Base-by-base conservation (phyloP, 1,140 invertebrate genomes). In the Bacillus rossius region DNA sequence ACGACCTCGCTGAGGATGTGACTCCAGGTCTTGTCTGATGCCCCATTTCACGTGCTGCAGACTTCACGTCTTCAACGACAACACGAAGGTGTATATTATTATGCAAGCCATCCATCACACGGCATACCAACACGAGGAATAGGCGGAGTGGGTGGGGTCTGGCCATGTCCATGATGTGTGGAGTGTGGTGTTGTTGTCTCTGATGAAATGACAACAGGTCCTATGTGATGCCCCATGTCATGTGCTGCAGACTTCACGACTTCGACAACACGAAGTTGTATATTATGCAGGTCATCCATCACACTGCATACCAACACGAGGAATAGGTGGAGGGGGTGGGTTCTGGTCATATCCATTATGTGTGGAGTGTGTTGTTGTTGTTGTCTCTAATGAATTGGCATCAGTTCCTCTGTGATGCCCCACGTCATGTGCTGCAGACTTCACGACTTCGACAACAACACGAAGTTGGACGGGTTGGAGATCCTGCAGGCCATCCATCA, bases 371-470 rank as follows among this genome's bases (percentile, higher is more conserved):
- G n/a, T n/a, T n/a, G n/a, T n/a, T n/a, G n/a, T n/a, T n/a, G n/a
- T n/a, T n/a, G n/a, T n/a, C n/a, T n/a, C n/a, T n/a, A n/a, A n/a
- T n/a, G n/a, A n/a, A n/a, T n/a, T n/a, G n/a, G n/a, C n/a, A n/a
- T n/a, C n/a, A n/a, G n/a, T n/a, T n/a, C n/a, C n/a, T n/a, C n/a
- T n/a, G n/a, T n/a, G n/a, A n/a, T n/a, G n/a, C n/a, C n/a, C n/a
- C n/a, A n/a, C n/a, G n/a, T n/a, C n/a, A n/a, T n/a, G n/a, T n/a
- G 77, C 70, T 80, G 76, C 63, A 88, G 88, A 65, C 71, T 87
- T 10, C 91, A 93, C 63, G 91, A 93, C 67, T 84, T 84, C 62
- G 89, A 92, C 65, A 86, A 85, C 64, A 91, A 93, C 68, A 84
- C 80, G 1, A 85, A 84, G 68, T 73, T 92, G 49, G 91, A 93